Evolutionary conservation across 2,113 vertebrate genomes (phyloP), one percentile per base, ranked within the genome.

Genomic region (Trogon melanurus): DNA sequence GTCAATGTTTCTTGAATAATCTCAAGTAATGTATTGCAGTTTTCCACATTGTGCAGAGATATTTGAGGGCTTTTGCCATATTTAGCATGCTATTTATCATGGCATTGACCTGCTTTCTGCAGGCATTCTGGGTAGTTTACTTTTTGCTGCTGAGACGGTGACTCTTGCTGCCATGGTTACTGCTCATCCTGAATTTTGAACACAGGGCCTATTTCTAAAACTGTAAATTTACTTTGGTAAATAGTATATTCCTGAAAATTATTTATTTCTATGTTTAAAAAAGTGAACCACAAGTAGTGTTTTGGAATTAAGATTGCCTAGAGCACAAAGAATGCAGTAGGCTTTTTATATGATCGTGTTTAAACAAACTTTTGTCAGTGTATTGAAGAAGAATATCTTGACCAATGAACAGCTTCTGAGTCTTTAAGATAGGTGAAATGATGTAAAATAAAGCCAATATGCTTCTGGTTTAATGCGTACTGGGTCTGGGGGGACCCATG

Each of bases 401-500:
- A 44, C 11, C 5, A 23, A 15, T 8, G 14, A 66, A 15, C 10
- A 70, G 27, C 20, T 86, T 76, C 19, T n/a, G 75, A 80, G 47
- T 27, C 60, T 91, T 57, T 0, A 1, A 18, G 18, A 19, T 76
- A 4, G 44, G 13, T 80, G 64, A 69, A 88, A 34, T 76, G 2
- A 72, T 10, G 5, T 23, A 6, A 6, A 57, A 1, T 41, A 62
- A 66, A 6, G n/a, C 32, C 29, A 30, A 25, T 82, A 73, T 85
- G 10, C 32, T 94, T 79, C 12, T 82, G 3, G 20, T 93, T 62
- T 69, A 56, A 34, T 38, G 17, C 73, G 22, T 26, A 16, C 2
- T 10, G 1, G 32, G 34, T 12, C 13, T 44, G 5, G 4, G 6
- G 6, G 2, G 17, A 21, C 13, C 16, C 13, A 6, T 13, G 1